Evolutionary conservation across 2,888 invertebrate species (phyloP).

Genomic region (Isoperla grammatica): DNA sequence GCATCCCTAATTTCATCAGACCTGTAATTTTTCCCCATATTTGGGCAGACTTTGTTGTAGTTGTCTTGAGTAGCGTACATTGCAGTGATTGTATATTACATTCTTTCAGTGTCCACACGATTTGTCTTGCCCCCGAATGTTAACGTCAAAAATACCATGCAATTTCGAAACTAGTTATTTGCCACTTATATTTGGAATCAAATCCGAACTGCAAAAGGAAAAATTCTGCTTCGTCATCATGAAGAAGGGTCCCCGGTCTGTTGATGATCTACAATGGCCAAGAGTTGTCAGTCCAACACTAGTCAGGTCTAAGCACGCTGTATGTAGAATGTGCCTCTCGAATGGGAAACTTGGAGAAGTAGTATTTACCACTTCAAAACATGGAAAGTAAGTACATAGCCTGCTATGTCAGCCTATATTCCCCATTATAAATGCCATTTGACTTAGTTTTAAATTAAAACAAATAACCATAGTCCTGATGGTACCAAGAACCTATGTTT

Average conservation of each 20-base stretch:
- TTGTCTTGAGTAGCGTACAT: too few relatives aligned
- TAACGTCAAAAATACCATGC: conserved; percentile 63
- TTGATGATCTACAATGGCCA: conserved; percentile 64
- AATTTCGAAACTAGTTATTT: conserved; percentile 65
- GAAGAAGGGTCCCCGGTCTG: conserved; percentile 61
- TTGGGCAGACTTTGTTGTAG: too few relatives aligned
- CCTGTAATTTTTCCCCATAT: too few relatives aligned
- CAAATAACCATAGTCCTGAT: too few relatives aligned
- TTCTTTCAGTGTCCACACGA: conserved; percentile 77
- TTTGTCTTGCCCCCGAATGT: conserved; percentile 64
- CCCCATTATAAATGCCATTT: too few relatives aligned
- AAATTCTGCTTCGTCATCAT: conserved; percentile 75
- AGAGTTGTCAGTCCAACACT: conserved; percentile 68
- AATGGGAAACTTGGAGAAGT: conserved; percentile 68
- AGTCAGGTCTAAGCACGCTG: conserved; percentile 63
- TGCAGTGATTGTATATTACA: too few relatives aligned
- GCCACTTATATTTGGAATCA: conserved; percentile 47
- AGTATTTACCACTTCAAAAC: conserved; percentile 67
- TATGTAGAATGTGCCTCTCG: conserved; percentile 72
- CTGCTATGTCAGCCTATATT: too few relatives aligned
- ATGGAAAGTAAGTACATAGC: conserved; percentile 65
- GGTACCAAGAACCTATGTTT: too few relatives aligned
- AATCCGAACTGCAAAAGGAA: conserved; percentile 48
- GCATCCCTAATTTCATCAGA: too few relatives aligned
- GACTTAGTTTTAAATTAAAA: too few relatives aligned